Conservation (phyloP, 2,113 vertebrate genomes). For the Nerophis ophidion region DNA sequence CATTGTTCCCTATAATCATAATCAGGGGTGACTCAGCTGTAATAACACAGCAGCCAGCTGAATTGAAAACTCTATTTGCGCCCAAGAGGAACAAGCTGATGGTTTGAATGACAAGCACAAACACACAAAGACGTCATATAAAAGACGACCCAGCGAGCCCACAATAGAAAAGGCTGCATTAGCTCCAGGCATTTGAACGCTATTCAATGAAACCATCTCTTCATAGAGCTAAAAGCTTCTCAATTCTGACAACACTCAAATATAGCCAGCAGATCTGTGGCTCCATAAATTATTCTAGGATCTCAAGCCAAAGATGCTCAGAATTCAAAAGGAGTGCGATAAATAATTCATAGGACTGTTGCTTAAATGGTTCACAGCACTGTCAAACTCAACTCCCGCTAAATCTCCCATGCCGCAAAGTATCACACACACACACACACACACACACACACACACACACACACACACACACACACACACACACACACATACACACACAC, state of each 20-base stretch:
- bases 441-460: constrained; percentile 13
- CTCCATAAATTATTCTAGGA: constrained; percentile 33
- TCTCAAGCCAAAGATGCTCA: constrained; percentile 24
- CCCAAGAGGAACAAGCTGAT: not conserved
- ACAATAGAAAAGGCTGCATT: not conserved
- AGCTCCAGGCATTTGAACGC: not conserved
- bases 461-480: constrained; percentile 13
- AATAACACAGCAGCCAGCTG: not conserved
- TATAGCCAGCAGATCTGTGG: not conserved
- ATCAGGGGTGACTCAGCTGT: not conserved
- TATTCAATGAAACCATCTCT: not conserved
- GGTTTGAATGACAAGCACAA: too few species aligned
- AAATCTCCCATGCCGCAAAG: constrained; percentile 22
- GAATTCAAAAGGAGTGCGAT: constrained; percentile 29
- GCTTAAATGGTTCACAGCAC: constrained; percentile 40
- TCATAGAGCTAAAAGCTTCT: not conserved
- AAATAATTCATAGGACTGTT: constrained; percentile 42
- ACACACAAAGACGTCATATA: too few species aligned
- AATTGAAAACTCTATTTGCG: not conserved
- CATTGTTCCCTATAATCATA: not conserved
- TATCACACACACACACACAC: constrained; percentile 10
- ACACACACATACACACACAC: not conserved
- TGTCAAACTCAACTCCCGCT: constrained; percentile 40
- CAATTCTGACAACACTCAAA: not conserved
- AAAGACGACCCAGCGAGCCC: not conserved